These are phyloP conservation scores for Vandiemenella viatica DNA, from an alignment of 2,888 invertebrate genomes.

Conservation along the genomic window DNA sequence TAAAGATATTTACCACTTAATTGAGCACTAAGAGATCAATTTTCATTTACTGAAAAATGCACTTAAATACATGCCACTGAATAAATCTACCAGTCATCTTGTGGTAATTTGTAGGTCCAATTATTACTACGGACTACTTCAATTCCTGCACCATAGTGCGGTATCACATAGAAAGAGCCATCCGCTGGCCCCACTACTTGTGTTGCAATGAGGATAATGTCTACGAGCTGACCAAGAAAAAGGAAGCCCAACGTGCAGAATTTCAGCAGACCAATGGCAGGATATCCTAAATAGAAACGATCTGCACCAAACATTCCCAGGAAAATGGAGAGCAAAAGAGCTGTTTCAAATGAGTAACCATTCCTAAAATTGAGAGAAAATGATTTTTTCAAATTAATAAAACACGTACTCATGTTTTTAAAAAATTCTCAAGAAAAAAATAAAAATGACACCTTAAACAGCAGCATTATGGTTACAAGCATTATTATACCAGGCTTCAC, in stretches of 20 bases:
- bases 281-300: slow-evolving; percentile 95
- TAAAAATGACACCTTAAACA: too few species aligned
- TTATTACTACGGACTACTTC: slow-evolving; percentile 68
- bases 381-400: too few species aligned
- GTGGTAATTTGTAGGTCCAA: slow-evolving; percentile 64
- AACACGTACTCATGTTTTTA: neutral
- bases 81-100: slow-evolving; percentile 52
- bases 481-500: too few species aligned
- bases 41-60: too few species aligned
- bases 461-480: too few species aligned
- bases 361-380: slow-evolving; percentile 45
- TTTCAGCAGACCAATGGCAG: slow-evolving; percentile 86
- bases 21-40: too few species aligned
- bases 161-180: slow-evolving; percentile 85
- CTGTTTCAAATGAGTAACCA: slow-evolving; percentile 85
- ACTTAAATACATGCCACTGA: too few species aligned
- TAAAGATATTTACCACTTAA: too few species aligned
- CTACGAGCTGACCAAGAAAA: slow-evolving; percentile 87
- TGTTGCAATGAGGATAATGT: slow-evolving; percentile 88
- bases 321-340: slow-evolving; percentile 85
- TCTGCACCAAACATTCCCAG: slow-evolving; percentile 97
- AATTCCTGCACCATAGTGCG: slow-evolving; percentile 82
- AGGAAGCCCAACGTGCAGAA: slow-evolving; percentile 92
- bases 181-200: slow-evolving; percentile 90
- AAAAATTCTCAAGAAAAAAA: slow-evolving; percentile 1